A percentile compares a stretch with the other conserved stretches of the same genome.
phyloP scores from a whole-genome alignment of 2,797 vertebrate genomes.

The Enteromius paludinosus region DNA sequence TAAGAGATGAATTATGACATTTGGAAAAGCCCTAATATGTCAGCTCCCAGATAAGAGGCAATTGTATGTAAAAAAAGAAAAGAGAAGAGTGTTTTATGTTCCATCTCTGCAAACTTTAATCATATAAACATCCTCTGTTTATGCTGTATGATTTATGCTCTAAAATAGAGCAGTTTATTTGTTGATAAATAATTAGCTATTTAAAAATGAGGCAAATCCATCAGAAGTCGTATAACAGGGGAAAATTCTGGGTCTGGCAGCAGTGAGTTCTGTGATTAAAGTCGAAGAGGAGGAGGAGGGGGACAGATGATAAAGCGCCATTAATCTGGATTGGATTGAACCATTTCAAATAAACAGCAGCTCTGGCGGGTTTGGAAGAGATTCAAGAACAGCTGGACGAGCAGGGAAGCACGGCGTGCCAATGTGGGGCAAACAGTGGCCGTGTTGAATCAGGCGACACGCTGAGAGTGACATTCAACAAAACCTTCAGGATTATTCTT shows the following conservation, averaged over 20 bases:
- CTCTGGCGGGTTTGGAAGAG: conserved; percentile 33
- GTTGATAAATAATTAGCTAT: neutral
- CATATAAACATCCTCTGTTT: conserved; percentile 7
- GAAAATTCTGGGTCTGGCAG: conserved; percentile 10
- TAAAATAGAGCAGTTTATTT: neutral
- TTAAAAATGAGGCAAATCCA: conserved; percentile 3
- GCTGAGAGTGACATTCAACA: conserved; percentile 19
- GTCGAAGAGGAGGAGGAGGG: conserved; percentile 3
- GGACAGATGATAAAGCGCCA: conserved; percentile 21
- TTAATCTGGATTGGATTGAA: conserved; percentile 49
- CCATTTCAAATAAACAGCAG: conserved; percentile 28
- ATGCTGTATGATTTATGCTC: neutral
- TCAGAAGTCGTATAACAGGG: neutral
- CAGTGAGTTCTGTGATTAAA: conserved; percentile 40
- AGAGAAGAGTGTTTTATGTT: neutral
- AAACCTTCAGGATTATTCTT: conserved; percentile 10
- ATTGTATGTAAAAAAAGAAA: neutral
- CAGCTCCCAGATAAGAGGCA: conserved; percentile 1
- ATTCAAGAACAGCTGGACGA: conserved; percentile 45
- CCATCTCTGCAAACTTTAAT: neutral
- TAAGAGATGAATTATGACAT: conserved; percentile 1
- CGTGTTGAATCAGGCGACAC: neutral
- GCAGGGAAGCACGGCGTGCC: conserved; percentile 7
- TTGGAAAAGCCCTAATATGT: conserved; percentile 16
- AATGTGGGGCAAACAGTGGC: conserved; percentile 14